A percentile compares a stretch with the other conserved stretches of the same genome.
phyloP scores from a whole-genome alignment of 2,888 invertebrate species.

The Chaetogeoica ovagalla region DNA sequence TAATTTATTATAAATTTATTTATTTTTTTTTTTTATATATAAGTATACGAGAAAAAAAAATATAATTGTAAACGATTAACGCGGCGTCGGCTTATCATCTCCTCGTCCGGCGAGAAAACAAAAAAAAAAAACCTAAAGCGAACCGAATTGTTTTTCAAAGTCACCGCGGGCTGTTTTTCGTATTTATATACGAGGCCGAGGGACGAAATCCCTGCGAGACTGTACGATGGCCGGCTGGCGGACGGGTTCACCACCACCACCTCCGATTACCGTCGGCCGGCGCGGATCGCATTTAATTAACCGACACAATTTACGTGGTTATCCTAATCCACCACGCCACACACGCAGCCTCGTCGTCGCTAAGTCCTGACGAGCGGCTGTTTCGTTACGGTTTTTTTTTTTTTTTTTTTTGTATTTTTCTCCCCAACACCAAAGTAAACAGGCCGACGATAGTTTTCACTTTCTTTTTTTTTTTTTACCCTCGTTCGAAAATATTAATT shows the following conservation, averaged over 20 bases:
- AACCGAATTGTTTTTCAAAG: conserved; percentile 3
- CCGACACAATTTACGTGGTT: conserved; percentile 43
- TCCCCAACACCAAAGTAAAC: conserved; percentile 46
- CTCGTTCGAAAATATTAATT: conserved; percentile 45
- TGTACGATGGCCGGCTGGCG: too few relatives aligned
- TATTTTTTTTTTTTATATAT: too few relatives aligned
- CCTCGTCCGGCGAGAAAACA: too few relatives aligned
- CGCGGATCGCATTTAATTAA: conserved; percentile 29
- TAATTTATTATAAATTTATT: too few relatives aligned
- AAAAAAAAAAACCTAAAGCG: neutral
- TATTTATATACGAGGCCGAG: neutral
- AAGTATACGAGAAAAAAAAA: neutral
- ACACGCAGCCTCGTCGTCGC: too few relatives aligned
- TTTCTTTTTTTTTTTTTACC: conserved; percentile 17
- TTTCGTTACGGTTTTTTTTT: conserved; percentile 31
- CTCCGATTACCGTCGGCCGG: neutral
- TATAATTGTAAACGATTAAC: conserved; percentile 4
- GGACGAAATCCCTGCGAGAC: neutral
- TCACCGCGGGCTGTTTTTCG: neutral
- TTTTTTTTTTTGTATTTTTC: too few relatives aligned
- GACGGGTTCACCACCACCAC: too few relatives aligned
- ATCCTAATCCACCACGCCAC: conserved; percentile 32
- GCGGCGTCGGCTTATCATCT: neutral
- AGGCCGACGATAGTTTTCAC: neutral
- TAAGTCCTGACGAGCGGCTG: neutral